Evolutionary conservation across 2,113 vertebrate genomes (phyloP).

Genomic region (Capreolus pygargus): DNA sequence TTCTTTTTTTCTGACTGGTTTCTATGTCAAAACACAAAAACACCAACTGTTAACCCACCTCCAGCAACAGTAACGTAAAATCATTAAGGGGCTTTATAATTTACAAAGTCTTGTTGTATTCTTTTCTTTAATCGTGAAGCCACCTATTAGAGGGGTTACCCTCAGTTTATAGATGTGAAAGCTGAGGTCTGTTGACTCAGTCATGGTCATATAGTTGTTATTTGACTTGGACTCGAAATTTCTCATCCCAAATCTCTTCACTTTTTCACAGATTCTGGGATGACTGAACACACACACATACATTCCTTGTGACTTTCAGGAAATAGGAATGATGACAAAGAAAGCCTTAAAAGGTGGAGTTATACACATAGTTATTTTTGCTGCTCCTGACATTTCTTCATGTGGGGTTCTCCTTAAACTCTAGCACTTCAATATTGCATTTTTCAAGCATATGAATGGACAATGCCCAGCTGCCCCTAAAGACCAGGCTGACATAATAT

Average conservation of each 20-base stretch:
- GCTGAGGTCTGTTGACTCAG: neutral
- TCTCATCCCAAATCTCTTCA: neutral
- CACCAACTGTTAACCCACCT: neutral
- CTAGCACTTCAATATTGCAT: slow-evolving; percentile 1
- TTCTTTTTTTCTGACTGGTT: neutral
- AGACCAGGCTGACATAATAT: neutral
- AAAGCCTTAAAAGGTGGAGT: neutral
- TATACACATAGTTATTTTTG: neutral
- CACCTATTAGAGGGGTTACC: neutral
- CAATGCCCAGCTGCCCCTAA: neutral
- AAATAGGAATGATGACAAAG: slow-evolving; percentile 12
- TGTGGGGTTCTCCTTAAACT: neutral
- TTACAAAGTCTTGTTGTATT: neutral
- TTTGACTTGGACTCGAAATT: neutral
- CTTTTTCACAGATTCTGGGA: neutral
- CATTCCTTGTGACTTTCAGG: neutral
- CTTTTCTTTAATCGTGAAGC: neutral
- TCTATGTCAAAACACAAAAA: slow-evolving; percentile 15
- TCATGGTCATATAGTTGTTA: neutral
- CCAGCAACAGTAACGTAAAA: neutral
- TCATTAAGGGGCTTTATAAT: neutral
- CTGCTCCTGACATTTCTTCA: neutral
- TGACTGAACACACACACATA: neutral
- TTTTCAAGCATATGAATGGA: slow-evolving; percentile 26
- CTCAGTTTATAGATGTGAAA: neutral